Evolutionary conservation across 1,140 invertebrate species (phyloP), one percentile per base, ranked within the genome.

Genomic region (Zaprionus lachaisei): DNA sequence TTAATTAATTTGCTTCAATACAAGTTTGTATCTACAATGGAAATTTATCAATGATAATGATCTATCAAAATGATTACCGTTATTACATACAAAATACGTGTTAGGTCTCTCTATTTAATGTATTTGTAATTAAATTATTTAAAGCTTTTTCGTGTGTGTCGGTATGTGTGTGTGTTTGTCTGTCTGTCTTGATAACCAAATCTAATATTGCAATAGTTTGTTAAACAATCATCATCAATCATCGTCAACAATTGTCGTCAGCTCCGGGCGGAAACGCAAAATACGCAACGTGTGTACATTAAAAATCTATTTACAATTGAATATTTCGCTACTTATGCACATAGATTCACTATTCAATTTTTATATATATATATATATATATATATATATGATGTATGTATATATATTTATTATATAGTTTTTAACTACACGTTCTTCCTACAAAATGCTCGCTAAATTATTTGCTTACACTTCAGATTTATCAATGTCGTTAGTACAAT

Each of bases 101-200:
- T 17, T 47, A 47, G 41, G 54, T 62, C 28, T 24, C 7, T 65
- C 58, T 65, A 56, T 70, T 65, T 78, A 54, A 54, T 81, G 74
- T 69, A 85, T 56, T 78, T 72, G 73, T 91, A 83, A 91, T 92
- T 91, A 92, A 91, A 90, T 91, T 91, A 91, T 83, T 91, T 91
- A 91, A 91, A 91, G 90, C 90, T 91, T 91, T 55, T 65, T 60
- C 51, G 69, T 72, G 63, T 76, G 44, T 72, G 56, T 80, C 60
- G 71, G 67, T 49, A 28, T 63, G 31, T 51, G 54, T 80, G 58
- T 79, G 65, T 79, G 65, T 83, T 22, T 83, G 54, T 83, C 51
- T 70, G 64, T 74, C 34, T 79, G 31, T 77, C 38, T 64, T 65
- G 24, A 75, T 61, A 56, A 72, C 38, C 17, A 61, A 55, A 55